These are phyloP conservation scores for Trachelus tabidus DNA, from an alignment of 2,888 invertebrate species.

Conservation along the genomic window DNA sequence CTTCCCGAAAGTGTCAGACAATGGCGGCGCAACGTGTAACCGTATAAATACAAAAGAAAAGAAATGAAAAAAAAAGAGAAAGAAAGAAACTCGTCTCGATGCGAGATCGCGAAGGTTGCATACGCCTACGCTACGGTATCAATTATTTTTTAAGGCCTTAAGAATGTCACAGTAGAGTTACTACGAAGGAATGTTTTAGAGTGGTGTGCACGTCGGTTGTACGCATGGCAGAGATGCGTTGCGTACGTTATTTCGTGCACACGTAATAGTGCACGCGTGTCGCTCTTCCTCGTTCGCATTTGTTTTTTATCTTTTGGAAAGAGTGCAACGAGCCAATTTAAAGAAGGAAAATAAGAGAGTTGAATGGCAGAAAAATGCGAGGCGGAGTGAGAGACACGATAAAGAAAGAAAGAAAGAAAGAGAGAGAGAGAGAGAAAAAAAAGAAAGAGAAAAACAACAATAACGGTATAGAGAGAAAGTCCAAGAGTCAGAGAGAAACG, in stretches of 20 bases:
- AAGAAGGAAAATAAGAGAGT: slow-evolving; percentile 5
- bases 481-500: not conserved
- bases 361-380: not conserved
- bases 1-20: not conserved
- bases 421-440: slow-evolving; percentile 13
- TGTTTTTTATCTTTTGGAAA: slow-evolving; percentile 9
- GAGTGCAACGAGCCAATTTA: slow-evolving; percentile 18
- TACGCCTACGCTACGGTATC: slow-evolving; percentile 15
- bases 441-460: not conserved
- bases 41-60: not conserved
- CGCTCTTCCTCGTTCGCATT: slow-evolving; percentile 42
- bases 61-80: not conserved
- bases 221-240: not conserved
- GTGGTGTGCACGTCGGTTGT: not conserved
- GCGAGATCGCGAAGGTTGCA: slow-evolving; percentile 4
- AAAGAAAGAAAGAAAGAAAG: not conserved
- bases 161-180: slow-evolving; percentile 62
- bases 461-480: not conserved
- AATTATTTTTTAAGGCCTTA: slow-evolving; percentile 51
- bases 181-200: slow-evolving; percentile 59
- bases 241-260: not conserved
- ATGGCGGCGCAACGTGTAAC: not conserved
- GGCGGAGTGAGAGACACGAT: slow-evolving; percentile 19
- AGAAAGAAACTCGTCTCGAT: slow-evolving; percentile 1
- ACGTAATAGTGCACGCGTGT: not conserved